Base-by-base conservation (phyloP, 2,113 vertebrate genomes). In the Tragelaphus strepsiceros region DNA sequence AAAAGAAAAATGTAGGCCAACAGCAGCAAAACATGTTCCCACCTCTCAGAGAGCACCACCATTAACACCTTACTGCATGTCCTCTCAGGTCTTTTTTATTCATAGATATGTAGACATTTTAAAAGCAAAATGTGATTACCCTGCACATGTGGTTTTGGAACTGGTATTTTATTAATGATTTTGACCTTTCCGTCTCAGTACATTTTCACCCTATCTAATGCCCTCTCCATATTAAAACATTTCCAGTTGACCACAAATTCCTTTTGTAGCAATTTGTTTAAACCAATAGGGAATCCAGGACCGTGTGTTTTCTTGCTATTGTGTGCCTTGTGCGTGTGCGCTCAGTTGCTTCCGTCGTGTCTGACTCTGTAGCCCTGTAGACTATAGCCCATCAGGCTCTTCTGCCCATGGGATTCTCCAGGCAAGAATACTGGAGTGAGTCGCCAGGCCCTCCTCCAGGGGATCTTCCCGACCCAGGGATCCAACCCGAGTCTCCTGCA, bases 81-180 rank as follows among this genome's bases (percentile, higher is more conserved):
- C 74, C 46, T 94, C 94, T 88, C 61, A 90, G 53, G n/a, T 64
- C 22, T 49, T 77, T 59, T 71, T 19, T 62, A 59, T 59, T 43
- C 62, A 93, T 78, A 95, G 93, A 62, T 61, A 90, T 16, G 67
- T 28, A 95, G 61, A 91, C 21, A 85, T 90, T 95, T 74, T 78
- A 49, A 58, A 97, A 90, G 81, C 19, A 86, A 96, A 94, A 90
- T 90, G n/a, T 30, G 12, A 74, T 90, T 83, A 88, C 84, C 46
- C 53, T 95, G 17, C 54, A 91, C 30, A 43, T 95, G 59, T 19
- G 5, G 43, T 82, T 97, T 97, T n/a, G 7, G 26, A 67, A 96
- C 12, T 51, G 43, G 4, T 32, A 88, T 93, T 83, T 88, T 92
- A 13, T 82, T 85, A 91, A 88, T 56, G 22, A 91, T 77, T 88